Conservation (phyloP, 2,888 invertebrate genomes). For the Meta bourneti region DNA sequence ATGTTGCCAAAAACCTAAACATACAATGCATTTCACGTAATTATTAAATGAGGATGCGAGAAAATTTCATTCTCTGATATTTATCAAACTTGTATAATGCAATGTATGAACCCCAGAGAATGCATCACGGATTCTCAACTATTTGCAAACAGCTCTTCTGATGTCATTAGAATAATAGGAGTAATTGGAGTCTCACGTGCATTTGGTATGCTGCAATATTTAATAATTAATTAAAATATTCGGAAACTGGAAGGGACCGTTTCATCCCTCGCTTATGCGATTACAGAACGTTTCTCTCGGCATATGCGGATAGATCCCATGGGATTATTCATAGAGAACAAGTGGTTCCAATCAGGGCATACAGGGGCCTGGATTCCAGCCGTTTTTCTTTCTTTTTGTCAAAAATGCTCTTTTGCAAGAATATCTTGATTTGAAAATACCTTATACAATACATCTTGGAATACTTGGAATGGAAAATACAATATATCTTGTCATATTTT, state of each 20-base stretch:
- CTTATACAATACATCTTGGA: too few relatives aligned
- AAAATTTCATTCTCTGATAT: neutral
- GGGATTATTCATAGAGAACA: too few relatives aligned
- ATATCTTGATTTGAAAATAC: too few relatives aligned
- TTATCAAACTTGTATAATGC: neutral
- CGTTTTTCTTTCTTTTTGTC: too few relatives aligned
- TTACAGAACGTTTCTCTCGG: too few relatives aligned
- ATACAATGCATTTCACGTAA: neutral
- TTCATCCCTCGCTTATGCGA: neutral
- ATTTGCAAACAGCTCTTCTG: neutral
- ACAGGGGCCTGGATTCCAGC: too few relatives aligned
- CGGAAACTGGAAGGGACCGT: neutral
- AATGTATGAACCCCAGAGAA: neutral
- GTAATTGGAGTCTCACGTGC: neutral
- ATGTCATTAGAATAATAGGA: neutral
- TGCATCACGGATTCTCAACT: neutral
- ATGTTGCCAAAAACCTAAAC: too few relatives aligned
- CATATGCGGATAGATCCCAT: too few relatives aligned
- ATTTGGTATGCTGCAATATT: neutral
- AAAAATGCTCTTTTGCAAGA: too few relatives aligned
- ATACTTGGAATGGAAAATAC: too few relatives aligned
- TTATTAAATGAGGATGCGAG: neutral
- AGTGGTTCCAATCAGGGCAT: too few relatives aligned
- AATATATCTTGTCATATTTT: too few relatives aligned
- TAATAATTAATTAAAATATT: neutral